Base-by-base conservation (phyloP, 2,888 invertebrate species). In the Craniophora ligustri region DNA sequence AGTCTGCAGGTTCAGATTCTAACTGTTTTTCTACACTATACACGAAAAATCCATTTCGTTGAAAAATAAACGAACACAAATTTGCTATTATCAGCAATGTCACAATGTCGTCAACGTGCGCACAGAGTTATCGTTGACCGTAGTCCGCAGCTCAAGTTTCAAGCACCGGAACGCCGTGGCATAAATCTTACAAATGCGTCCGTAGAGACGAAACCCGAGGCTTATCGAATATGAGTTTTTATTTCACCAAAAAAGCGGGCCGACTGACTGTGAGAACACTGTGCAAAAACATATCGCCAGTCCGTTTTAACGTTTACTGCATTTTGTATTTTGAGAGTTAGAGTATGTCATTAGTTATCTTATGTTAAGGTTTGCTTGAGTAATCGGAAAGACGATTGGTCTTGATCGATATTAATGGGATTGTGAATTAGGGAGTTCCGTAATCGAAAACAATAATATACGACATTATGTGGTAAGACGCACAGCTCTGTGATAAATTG, bases 151-250 rank as follows among this genome's bases (percentile, higher is more conserved):
- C 54, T 67, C 67, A 23, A 2, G 41, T 73, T 72, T 21, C 68
- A 38, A 23, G 31, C 45, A 49, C 49, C 67, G 62, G 38, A 59
- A 32, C 55, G 41, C 34, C 42, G 34, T 35, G 41, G 53, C 11
- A 68, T 66, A 73, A 71, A 68, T 68, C 68, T 66, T 59, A 39
- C 45, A 60, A 60, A 67, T 48, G 54, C 60, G 45, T 51, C 61
- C 51, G n/a, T 36, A 64, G 49, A 47, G 44, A 47, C 45, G 72
- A 42, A 75, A 72, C 53, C 16, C 5, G 59, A 68, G 38, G 63
- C 57, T 49, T 51, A 57, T 58, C 69, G 57, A 65, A 54, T 51
- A 11, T 32, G 48, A 30, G 30, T 45, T 36, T 60, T 57, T 59
- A 54, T 64, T 71, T 46, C 42, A 32, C 34, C 31, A 58, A 61